Percentiles rank a stretch among this genome's conserved stretches.
These are phyloP conservation scores for Agrenia bidenticulata DNA, from an alignment of 2,888 invertebrate species.

Conservation along the genomic window DNA sequence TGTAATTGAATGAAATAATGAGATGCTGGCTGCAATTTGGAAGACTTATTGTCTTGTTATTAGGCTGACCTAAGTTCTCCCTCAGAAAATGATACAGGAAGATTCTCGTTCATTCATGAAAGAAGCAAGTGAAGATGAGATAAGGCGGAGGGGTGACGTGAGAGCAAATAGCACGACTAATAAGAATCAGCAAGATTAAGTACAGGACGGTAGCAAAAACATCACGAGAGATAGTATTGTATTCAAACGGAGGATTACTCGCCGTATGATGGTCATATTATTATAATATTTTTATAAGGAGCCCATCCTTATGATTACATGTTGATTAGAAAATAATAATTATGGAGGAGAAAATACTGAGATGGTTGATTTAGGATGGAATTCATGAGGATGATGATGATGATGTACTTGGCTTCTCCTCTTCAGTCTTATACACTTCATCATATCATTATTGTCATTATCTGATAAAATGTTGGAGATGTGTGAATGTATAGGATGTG, in stretches of 20 bases:
- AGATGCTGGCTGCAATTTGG: constrained; percentile 26
- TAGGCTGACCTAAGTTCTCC: not conserved
- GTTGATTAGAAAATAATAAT: constrained; percentile 33
- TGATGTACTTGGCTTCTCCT: not conserved
- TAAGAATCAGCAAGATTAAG: constrained; percentile 1
- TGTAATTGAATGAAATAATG: constrained; percentile 36
- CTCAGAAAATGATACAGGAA: not conserved
- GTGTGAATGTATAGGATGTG: too few species aligned
- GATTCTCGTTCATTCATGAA: constrained; percentile 7
- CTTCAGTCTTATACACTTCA: not conserved
- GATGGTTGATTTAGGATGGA: constrained; percentile 26
- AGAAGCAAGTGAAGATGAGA: not conserved
- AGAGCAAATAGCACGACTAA: constrained; percentile 22
- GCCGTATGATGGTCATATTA: not conserved
- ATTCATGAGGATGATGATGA: constrained; percentile 21
- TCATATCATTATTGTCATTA: not conserved
- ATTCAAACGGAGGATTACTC: too few species aligned
- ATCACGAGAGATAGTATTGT: not conserved
- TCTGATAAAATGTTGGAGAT: too few species aligned
- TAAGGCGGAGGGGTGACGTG: constrained; percentile 18
- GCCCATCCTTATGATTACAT: constrained; percentile 27
- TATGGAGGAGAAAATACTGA: constrained; percentile 23
- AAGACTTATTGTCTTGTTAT: constrained; percentile 15
- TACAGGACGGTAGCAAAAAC: constrained; percentile 12
- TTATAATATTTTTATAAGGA: constrained; percentile 5